These are phyloP conservation scores for Xanthorhoe spadicearia DNA, from an alignment of 2,888 invertebrate species.

Conservation along the genomic window DNA sequence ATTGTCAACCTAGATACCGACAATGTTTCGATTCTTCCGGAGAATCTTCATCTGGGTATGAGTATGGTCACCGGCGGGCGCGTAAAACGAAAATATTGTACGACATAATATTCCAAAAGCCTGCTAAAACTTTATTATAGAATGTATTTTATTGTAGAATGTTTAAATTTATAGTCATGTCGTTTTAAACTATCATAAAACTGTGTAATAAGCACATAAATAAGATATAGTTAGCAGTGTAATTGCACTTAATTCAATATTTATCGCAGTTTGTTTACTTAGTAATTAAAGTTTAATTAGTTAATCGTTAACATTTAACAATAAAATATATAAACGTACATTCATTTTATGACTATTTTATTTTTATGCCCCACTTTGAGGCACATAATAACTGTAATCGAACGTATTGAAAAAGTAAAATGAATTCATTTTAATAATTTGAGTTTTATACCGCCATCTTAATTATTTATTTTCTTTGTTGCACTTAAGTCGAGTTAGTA, in stretches of 20 bases:
- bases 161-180: not conserved
- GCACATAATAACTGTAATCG: too few species aligned
- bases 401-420: too few species aligned
- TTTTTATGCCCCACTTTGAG: not conserved
- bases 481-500: too few species aligned
- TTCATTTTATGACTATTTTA: not conserved
- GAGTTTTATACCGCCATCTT: too few species aligned
- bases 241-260: not conserved
- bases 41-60: too few species aligned
- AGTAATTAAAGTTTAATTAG: not conserved
- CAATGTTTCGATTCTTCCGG: too few species aligned
- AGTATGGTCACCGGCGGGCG: too few species aligned
- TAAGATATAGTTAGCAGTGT: not conserved
- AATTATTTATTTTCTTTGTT: too few species aligned
- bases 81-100: too few species aligned
- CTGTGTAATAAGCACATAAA: not conserved
- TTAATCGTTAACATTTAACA: not conserved
- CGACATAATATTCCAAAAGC: too few species aligned
- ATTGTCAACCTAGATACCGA: too few species aligned
- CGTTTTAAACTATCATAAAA: not conserved
- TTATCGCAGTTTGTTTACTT: not conserved
- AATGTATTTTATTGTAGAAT: not conserved
- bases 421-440: too few species aligned
- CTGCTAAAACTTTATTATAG: not conserved
- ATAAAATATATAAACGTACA: not conserved